Evolutionary conservation across 2,888 invertebrate species (phyloP).

Genomic region (Eledona agricola): DNA sequence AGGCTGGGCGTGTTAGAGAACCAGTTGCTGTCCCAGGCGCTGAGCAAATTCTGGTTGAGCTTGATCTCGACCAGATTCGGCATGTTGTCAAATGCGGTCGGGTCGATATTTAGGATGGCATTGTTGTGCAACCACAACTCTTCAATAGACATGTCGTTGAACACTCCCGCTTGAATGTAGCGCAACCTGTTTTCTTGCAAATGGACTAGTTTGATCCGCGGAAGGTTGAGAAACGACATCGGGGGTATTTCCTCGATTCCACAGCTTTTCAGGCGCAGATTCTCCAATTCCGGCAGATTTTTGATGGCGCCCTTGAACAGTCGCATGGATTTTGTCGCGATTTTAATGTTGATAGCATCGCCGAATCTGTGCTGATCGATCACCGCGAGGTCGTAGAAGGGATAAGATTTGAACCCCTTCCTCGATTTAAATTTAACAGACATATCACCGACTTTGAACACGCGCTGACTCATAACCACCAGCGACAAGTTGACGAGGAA

Average conservation of each 20-base stretch:
- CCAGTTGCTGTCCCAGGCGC: conserved; percentile 52
- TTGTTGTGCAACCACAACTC: conserved; percentile 46
- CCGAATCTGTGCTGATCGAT: conserved; percentile 37
- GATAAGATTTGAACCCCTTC: conserved; percentile 27
- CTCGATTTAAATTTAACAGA: too few species aligned
- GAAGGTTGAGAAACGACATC: conserved; percentile 41
- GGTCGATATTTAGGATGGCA: conserved; percentile 42
- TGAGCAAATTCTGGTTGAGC: conserved; percentile 53
- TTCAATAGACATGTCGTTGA: conserved; percentile 42
- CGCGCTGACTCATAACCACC: too few species aligned
- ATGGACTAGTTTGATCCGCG: conserved; percentile 42
- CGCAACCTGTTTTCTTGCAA: conserved; percentile 45
- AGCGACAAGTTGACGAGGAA: too few species aligned
- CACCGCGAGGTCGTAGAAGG: conserved; percentile 20
- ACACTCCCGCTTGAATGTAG: conserved; percentile 44
- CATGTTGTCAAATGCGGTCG: conserved; percentile 47
- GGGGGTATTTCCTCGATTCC: conserved; percentile 4
- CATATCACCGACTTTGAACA: too few species aligned
- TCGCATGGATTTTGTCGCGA: conserved; percentile 30
- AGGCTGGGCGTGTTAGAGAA: conserved; percentile 54
- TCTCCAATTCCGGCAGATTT: conserved; percentile 7
- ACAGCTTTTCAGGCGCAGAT: not conserved
- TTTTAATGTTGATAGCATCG: conserved; percentile 26
- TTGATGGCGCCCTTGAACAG: conserved; percentile 7
- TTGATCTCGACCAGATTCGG: conserved; percentile 51